Evolutionary conservation across 2,888 invertebrate species (phyloP), one percentile per base, ranked within the genome.

Genomic region (Eretmocerus hayati): DNA sequence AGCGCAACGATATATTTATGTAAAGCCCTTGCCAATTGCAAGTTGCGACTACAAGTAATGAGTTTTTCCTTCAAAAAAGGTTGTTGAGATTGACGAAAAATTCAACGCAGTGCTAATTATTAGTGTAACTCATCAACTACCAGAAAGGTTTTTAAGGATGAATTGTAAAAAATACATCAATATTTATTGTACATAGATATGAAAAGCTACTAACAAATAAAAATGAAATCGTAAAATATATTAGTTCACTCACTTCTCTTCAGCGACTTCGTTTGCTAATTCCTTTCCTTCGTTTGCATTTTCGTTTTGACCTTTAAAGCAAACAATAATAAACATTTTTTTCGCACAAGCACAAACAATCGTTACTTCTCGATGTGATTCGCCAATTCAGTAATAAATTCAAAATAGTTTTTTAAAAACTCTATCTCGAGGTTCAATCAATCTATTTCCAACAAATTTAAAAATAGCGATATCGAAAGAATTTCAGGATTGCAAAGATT

Each of bases 141-240:
- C 61, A 62, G 58, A 48, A 59, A 61, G 57, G 53, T 62, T 58
- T 62, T 63, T 64, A 63, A 60, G 57, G 52, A 48, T 50, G 52
- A 69, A 69, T 63, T 71, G 71, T 71, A 69, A 69, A 60, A 65
- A 69, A 68, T 67, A 64, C 64, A 69, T 64, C 69, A 66, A 70
- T 71, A 69, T 71, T 71, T 71, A 71, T 71, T 71, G 71, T 71
- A 71, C 70, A 71, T 71, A 71, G 64, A 67, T 66, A 67, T 69
- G 65, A 68, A 68, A 66, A 66, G 58, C 63, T 71, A 71, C 67
- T 70, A 71, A 71, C 69, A 68, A 71, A 71, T 71, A 71, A 69
- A 70, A 66, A 63, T 62, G 60, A 67, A 68, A 65, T 60, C 65
- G 62, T 64, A 65, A 69, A 64, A 53, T 42, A 48, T 40, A 39